Percentiles rank a stretch among this genome's conserved stretches.
These are phyloP conservation scores for Eulemur coronatus DNA, from an alignment of 2,797 vertebrate genomes.

Conservation along the genomic window DNA sequence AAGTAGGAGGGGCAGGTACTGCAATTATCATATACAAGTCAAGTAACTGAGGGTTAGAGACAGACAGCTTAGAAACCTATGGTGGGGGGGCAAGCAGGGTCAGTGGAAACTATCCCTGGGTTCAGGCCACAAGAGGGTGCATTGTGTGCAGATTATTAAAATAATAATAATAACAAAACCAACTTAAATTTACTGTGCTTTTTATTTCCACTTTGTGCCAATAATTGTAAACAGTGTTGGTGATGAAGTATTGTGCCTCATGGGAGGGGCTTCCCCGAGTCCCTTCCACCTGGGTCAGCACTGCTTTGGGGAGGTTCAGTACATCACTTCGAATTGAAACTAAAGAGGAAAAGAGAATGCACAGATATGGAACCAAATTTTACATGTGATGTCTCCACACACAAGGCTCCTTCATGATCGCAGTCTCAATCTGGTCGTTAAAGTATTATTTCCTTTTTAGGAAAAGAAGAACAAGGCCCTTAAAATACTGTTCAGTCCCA, in stretches of 20 bases:
- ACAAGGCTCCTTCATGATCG: neutral
- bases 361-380: neutral
- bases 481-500: neutral
- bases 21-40: neutral
- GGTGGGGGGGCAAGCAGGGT: accelerated
- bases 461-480: neutral
- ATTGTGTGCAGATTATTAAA: neutral
- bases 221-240: neutral
- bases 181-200: neutral
- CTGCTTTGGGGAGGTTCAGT: neutral
- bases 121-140: neutral
- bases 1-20: neutral
- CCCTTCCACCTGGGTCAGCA: neutral
- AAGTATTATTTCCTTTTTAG: neutral
- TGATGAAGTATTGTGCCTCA: neutral
- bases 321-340: neutral
- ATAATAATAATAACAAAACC: neutral
- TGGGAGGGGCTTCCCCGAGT: neutral
- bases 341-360: neutral
- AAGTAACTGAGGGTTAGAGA: neutral
- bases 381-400: neutral
- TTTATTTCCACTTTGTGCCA: neutral
- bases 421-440: neutral
- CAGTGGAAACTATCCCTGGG: no score
- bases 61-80: neutral